Evolutionary conservation across 1,140 invertebrate genomes (phyloP).

Genomic region (Paralvinella palmiformis): DNA sequence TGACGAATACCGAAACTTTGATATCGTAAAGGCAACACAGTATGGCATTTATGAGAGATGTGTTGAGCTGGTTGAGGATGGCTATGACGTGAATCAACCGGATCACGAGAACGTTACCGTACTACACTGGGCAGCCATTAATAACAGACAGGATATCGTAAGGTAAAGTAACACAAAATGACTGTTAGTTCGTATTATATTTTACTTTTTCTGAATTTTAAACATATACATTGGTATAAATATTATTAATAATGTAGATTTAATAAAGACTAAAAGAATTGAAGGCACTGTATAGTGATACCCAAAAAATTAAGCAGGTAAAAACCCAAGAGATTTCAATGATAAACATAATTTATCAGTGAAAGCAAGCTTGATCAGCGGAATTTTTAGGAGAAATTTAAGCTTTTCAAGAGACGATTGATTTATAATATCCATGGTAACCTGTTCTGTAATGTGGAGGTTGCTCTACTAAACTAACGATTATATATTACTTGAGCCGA

Average conservation of each 20-base stretch:
- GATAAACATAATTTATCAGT: too few relatives aligned
- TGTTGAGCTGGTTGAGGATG: conserved; percentile 81
- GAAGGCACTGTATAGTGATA: not conserved
- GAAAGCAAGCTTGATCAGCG: too few relatives aligned
- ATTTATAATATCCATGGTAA: too few relatives aligned
- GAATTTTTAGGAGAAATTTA: too few relatives aligned
- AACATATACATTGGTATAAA: not conserved
- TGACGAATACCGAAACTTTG: conserved; percentile 73
- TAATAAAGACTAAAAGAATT: not conserved
- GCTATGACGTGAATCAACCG: conserved; percentile 47
- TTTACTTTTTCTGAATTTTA: not conserved
- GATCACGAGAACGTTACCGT: conserved; percentile 61
- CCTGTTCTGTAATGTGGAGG: too few relatives aligned
- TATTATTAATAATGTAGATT: not conserved
- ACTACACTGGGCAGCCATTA: conserved; percentile 99
- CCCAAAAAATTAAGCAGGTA: too few relatives aligned
- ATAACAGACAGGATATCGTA: conserved; percentile 84
- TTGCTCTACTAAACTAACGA: too few relatives aligned
- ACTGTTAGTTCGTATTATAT: not conserved
- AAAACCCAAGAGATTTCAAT: too few relatives aligned
- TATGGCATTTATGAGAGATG: conserved; percentile 81
- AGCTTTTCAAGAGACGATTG: too few relatives aligned
- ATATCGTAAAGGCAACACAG: conserved; percentile 86
- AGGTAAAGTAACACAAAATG: conserved; percentile 46
- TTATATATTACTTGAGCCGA: too few relatives aligned